These are phyloP conservation scores for Trissolcus basalis DNA, from an alignment of 1,140 invertebrate genomes.

Conservation along the genomic window DNA sequence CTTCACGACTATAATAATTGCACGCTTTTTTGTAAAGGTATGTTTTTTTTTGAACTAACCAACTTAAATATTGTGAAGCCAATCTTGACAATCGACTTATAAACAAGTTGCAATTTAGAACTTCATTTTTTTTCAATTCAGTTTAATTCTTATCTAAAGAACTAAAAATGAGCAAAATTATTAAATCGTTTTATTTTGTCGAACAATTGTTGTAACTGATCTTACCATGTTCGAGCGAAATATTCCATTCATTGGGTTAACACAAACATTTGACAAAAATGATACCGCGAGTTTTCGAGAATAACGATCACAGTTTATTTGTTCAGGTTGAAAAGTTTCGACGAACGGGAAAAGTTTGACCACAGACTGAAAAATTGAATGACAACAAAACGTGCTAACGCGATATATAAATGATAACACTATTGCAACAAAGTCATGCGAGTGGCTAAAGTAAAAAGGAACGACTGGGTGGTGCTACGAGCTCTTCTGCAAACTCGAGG, in stretches of 20 bases:
- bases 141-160: too few relatives aligned
- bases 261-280: too few relatives aligned
- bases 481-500: constrained; percentile 56
- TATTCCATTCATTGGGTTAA: too few relatives aligned
- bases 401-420: constrained; percentile 15
- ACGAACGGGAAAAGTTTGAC: too few relatives aligned
- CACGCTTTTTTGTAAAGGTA: constrained; percentile 41
- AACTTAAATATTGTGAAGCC: constrained; percentile 27
- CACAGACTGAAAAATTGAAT: neutral
- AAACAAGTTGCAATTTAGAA: constrained; percentile 15
- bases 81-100: constrained; percentile 37
- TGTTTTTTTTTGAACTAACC: constrained; percentile 16
- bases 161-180: too few relatives aligned
- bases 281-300: too few relatives aligned
- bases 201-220: too few relatives aligned
- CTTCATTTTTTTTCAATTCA: too few relatives aligned
- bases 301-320: too few relatives aligned
- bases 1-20: constrained; percentile 36
- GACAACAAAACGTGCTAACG: constrained; percentile 5
- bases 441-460: constrained; percentile 56
- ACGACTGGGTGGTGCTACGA: constrained; percentile 48
- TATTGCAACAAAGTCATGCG: constrained; percentile 41
- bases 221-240: too few relatives aligned
- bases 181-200: too few relatives aligned
- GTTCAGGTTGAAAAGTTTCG: too few relatives aligned